Evolutionary conservation across 2,113 vertebrate species (phyloP), one percentile per base, ranked within the genome.

Genomic region (Pao palembangensis): DNA sequence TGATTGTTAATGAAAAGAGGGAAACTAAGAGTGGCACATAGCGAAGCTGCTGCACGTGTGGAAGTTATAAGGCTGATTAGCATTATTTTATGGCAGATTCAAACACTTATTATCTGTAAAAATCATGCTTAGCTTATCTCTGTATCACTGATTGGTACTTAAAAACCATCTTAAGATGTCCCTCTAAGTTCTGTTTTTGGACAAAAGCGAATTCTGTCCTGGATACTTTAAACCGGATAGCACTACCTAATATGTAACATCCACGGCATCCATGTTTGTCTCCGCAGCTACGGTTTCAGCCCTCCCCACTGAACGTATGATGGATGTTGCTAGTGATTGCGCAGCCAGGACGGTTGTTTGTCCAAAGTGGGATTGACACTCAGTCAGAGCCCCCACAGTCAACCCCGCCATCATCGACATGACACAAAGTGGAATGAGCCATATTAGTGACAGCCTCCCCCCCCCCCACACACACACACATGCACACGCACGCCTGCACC

Each of bases 11-110:
- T 17, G 41, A 73, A 82, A 80, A 75, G 18, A n/a, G 1, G 15
- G 16, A 44, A 15, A 23, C 21, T 65, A 69, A 70, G 38, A 61
- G 71, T 67, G 76, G 8, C 34, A 38, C 8, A 38, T 11, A 64
- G 70, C 79, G 84, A 63, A 58, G 68, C 63, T 69, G 73, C 55
- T 56, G 34, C 58, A 48, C 73, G 73, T 79, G 64, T 21, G 51
- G 69, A 68, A 50, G 62, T 58, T 78, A 78, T 83, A 76, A 76
- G 0, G 31, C 55, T 73, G 75, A 80, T 52, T 56, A 73, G 95
- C 94, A 93, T 93, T 95, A 94, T 95, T 95, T 91, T 14, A 89
- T 93, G 91, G 92, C 91, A 93, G 93, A 12, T 38, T 38, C 11
- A 6, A 8, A 11, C 34, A 38, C 8, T 11, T 28, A 28, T 28